A percentile compares a stretch with the other conserved stretches of the same genome.
phyloP scores from a whole-genome alignment of 2,113 vertebrate genomes.

The Phaethornis superciliosus region DNA sequence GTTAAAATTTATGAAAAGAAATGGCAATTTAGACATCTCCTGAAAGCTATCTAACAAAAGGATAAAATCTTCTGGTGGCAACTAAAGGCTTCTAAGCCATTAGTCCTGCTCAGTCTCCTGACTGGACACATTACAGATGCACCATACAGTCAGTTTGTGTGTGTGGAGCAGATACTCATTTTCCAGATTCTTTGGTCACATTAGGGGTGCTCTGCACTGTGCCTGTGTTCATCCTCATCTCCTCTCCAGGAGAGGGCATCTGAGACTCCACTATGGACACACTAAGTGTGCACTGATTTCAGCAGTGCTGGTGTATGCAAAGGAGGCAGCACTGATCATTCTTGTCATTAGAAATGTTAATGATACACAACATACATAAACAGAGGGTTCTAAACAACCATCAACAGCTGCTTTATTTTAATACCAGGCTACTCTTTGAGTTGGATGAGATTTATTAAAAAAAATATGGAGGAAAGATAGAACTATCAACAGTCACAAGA shows the following conservation, averaged over 20 bases:
- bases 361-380: not conserved
- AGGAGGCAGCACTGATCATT: not conserved
- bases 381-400: not conserved
- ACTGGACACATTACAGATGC: fast-evolving
- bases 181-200: fast-evolving
- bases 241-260: not conserved
- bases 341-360: not conserved
- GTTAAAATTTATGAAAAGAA: not conserved
- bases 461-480: not conserved
- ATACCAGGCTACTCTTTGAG: not conserved
- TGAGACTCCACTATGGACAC: not conserved
- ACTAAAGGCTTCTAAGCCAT: not conserved
- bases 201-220: not conserved
- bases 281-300: not conserved
- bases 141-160: not conserved
- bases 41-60: not conserved
- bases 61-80: not conserved
- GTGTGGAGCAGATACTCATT: not conserved
- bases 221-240: not conserved
- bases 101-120: not conserved
- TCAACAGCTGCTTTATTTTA: not conserved
- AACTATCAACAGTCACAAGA: not conserved
- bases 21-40: not conserved
- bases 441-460: not conserved
- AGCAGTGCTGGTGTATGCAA: not conserved